Base-by-base conservation (phyloP, 2,888 invertebrate species). In the Drosophila rellima region DNA sequence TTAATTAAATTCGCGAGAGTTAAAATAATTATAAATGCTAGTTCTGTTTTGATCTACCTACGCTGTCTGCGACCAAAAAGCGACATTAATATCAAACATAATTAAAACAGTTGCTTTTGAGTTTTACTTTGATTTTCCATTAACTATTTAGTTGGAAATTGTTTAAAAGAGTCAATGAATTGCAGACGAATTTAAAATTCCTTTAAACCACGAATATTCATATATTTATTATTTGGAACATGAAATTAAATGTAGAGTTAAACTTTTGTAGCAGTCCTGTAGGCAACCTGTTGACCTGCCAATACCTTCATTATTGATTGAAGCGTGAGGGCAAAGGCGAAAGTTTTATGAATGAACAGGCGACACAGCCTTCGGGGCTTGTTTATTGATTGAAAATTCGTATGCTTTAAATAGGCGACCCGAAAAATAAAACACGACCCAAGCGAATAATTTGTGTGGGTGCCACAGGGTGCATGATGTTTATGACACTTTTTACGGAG, bases 1-100 rank as follows among this genome's bases (percentile, higher is more conserved):
- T 87, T 89, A 89, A 89, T 85, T 85, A 84, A 89, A 89, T 87
- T 79, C 68, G 40, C 26, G 35, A 20, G 48, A 52, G 45, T 50
- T 57, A 4, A 69, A 68, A 56, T 72, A 69, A 69, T 70, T 69
- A 71, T 61, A 63, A 63, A 65, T 71, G 54, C 65, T 65, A 61
- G 66, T 73, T 56, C 10, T 4, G 23, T 56, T 71, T 69, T 52
- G 39, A 31, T 20, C 31, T 23, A 42, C 44, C 45, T 47, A 59
- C 52, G 50, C 11, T 40, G 29, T 23, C 39, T 20, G 42, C 15
- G 7, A 13, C 11, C n/a, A 17, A 60, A 59, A 48, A 68, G 40
- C 44, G 48, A 15, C 52, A 35, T 60, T 57, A 35, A 39, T 69
- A 44, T 37, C n/a, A 6, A 52, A 23, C 44, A 57, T 54, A 73